Evolutionary conservation across 2,113 vertebrate species (phyloP), one percentile per base, ranked within the genome.

Genomic region (Eonycteris spelaea): DNA sequence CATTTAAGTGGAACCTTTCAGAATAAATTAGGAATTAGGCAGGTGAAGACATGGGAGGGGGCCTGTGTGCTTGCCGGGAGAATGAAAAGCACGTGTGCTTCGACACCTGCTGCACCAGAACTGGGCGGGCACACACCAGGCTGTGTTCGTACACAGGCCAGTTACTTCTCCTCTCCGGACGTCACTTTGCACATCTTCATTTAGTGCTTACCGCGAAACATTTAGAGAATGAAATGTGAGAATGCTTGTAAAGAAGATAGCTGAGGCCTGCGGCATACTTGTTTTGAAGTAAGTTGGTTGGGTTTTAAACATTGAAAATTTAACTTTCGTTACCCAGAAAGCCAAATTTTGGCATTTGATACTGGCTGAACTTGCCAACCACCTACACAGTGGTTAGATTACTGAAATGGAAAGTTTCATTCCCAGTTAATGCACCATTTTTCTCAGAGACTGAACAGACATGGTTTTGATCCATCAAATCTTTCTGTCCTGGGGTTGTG

Each of bases 401-500:
- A 16, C 55, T 38, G 57, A 94, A 93, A 73, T 83, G 77, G 43
- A 88, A 92, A 93, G 75, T 91, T 93, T 80, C 21, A 10, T 68
- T 78, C 65, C 89, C 74, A 88, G 45, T 97, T 94, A 97, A 96
- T 83, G 75, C n/a, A 28, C 86, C 48, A 40, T 96, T 96, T 96
- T 97, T 96, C 89, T 83, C 80, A 86, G 92, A 88, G 70, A 87
- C 87, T n/a, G 87, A 97, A 65, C 51, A 95, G 89, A 24, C 92
- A 12, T 57, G 6, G 79, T 93, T 97, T 96, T 97, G 92, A 84
- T 78, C 86, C 92, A 88, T 95, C 74, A 59, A 55, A 67, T 96
- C 91, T 97, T 88, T 97, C 88, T 97, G 30, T 97, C 97, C 94
- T 92, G 68, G 85, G 90, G 90, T 94, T 94, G 71, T 63, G 77